Evolutionary conservation across 2,888 invertebrate genomes (phyloP).

Genomic region (Toxonevra muliebris): DNA sequence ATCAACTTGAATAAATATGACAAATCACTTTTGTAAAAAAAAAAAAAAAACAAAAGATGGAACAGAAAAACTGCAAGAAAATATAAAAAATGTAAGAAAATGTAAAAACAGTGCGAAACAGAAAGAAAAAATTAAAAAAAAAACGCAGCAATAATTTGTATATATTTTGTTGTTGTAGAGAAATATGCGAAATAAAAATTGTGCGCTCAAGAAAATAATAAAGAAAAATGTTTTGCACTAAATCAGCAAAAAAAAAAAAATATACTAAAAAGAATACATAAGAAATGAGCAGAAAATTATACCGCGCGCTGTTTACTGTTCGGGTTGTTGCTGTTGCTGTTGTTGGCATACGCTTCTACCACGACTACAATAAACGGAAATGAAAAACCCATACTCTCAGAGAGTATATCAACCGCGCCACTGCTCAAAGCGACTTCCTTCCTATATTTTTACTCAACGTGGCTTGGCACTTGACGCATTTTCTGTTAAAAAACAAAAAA

Average conservation of each 20-base stretch:
- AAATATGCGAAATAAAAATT: slow-evolving; percentile 21
- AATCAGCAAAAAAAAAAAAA: slow-evolving; percentile 10
- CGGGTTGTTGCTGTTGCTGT: not conserved
- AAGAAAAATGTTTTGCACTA: slow-evolving; percentile 25
- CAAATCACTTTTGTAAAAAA: slow-evolving; percentile 54
- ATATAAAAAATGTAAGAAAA: not conserved
- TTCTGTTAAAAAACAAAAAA: not conserved
- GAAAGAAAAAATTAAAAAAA: slow-evolving; percentile 29
- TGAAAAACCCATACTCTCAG: slow-evolving; percentile 12
- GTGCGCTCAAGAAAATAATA: slow-evolving; percentile 22
- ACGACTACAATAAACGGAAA: slow-evolving; percentile 11
- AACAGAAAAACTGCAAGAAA: slow-evolving; percentile 36
- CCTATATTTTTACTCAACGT: not conserved
- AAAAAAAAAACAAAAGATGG: slow-evolving; percentile 34
- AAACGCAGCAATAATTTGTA: slow-evolving; percentile 21
- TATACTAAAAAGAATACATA: not conserved
- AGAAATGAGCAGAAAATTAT: not conserved
- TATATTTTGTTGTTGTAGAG: no score
- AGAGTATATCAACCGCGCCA: not conserved
- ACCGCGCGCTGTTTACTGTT: not conserved
- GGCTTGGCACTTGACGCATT: not conserved
- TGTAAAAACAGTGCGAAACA: slow-evolving; percentile 39
- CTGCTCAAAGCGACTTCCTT: not conserved
- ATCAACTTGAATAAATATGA: slow-evolving; percentile 59
- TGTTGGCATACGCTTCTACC: not conserved